Evolutionary conservation across 2,113 vertebrate species (phyloP).

Genomic region (Hydropotes inermis): DNA sequence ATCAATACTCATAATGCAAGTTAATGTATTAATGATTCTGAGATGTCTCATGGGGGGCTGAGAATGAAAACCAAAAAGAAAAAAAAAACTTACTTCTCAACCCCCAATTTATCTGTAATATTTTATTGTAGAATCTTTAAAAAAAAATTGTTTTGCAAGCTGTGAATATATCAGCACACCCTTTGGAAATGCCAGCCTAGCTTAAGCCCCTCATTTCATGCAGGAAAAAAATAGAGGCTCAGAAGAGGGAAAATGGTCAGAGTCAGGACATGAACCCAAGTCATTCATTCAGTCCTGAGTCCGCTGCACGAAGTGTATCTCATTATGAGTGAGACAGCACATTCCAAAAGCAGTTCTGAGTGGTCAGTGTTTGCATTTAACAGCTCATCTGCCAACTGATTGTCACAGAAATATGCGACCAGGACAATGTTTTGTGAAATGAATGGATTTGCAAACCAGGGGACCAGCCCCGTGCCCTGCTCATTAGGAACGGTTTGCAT

Average conservation of each 20-base stretch:
- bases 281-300: neutral
- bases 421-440: constrained; percentile 46
- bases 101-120: neutral
- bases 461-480: constrained; percentile 44
- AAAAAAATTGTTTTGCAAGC: neutral
- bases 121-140: neutral
- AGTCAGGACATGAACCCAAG: neutral
- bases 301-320: rapidly evolving
- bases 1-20: neutral
- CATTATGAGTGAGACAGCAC: neutral
- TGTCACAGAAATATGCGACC: constrained; percentile 7
- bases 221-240: neutral
- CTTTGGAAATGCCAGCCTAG: neutral
- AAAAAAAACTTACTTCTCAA: neutral
- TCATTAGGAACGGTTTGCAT: constrained; percentile 82
- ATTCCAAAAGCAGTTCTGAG: neutral
- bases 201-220: neutral
- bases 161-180: neutral
- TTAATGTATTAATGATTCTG: neutral
- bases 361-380: neutral
- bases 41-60: neutral
- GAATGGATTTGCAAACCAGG: constrained; percentile 51
- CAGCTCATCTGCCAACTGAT: constrained; percentile 10
- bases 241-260: neutral
- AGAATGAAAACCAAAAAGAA: neutral